These are phyloP conservation scores for Hemithea aestivaria DNA, from an alignment of 2,888 invertebrate genomes.

Conservation along the genomic window DNA sequence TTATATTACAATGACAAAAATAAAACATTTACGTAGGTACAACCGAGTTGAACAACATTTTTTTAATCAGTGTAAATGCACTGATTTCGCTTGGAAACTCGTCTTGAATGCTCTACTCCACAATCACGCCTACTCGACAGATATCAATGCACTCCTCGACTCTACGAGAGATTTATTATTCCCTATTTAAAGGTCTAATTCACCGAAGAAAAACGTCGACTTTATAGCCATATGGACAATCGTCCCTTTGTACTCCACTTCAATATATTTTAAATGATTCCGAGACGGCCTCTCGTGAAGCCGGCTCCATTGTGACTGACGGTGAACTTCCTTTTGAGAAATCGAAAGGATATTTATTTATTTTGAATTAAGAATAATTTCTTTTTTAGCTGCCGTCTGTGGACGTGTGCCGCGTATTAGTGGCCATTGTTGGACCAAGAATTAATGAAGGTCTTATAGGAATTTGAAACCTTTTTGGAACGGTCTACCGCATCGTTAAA, in stretches of 20 bases:
- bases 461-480: conserved; percentile 26
- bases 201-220: conserved; percentile 70
- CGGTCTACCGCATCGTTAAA: conserved; percentile 49
- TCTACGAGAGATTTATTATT: conserved; percentile 69
- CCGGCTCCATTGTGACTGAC: conserved; percentile 65
- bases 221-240: conserved; percentile 68
- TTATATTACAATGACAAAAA: no score
- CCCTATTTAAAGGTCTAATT: conserved; percentile 72
- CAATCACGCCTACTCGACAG: conserved; percentile 56
- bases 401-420: conserved; percentile 76
- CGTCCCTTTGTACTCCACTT: conserved; percentile 60
- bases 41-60: no score
- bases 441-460: conserved; percentile 63
- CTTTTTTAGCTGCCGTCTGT: conserved; percentile 70
- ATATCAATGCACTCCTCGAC: conserved; percentile 62
- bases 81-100: no score
- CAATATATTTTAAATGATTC: conserved; percentile 77
- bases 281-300: conserved; percentile 55
- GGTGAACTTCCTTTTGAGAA: conserved; percentile 57
- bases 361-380: conserved; percentile 68
- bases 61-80: no score
- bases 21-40: no score
- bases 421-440: conserved; percentile 58
- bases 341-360: conserved; percentile 21
- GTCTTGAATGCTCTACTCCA: no score